These are phyloP conservation scores for Chionodraco myersi DNA, from an alignment of 2,113 vertebrate genomes.

Conservation along the genomic window DNA sequence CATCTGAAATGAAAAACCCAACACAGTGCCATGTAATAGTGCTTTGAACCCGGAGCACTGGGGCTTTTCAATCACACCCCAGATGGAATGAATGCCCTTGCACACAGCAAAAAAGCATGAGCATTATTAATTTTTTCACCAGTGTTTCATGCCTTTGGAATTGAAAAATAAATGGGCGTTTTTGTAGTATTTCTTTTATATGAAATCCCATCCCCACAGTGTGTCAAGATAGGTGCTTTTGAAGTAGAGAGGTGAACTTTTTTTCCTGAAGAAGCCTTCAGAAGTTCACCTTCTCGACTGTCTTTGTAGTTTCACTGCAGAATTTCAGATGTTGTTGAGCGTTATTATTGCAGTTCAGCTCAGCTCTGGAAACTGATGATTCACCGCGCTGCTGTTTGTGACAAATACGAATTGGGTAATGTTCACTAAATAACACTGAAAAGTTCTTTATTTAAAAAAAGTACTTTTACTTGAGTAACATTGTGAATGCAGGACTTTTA, in stretches of 20 bases:
- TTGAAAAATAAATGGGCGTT: constrained; percentile 61
- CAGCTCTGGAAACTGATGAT: constrained; percentile 34
- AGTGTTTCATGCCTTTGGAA: constrained; percentile 53
- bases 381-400: constrained; percentile 21
- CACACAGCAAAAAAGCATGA: constrained; percentile 50
- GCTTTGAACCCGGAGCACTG: constrained; percentile 70
- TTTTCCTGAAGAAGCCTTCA: constrained; percentile 20
- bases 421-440: constrained; percentile 50
- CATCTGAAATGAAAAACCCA: constrained; percentile 76
- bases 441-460: background rate
- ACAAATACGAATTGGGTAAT: constrained; percentile 24
- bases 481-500: too few relatives aligned
- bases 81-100: constrained; percentile 73
- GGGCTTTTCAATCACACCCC: constrained; percentile 78
- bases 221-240: constrained; percentile 48
- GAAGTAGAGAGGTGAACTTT: constrained; percentile 41
- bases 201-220: constrained; percentile 42
- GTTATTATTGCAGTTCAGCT: constrained; percentile 37
- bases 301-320: constrained; percentile 56
- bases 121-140: constrained; percentile 70
- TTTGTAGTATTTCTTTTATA: constrained; percentile 55
- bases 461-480: too few relatives aligned
- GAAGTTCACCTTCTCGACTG: constrained; percentile 59
- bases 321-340: constrained; percentile 31
- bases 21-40: constrained; percentile 73